These are phyloP conservation scores for Columba janthina DNA, from an alignment of 2,113 vertebrate species.

Conservation along the genomic window DNA sequence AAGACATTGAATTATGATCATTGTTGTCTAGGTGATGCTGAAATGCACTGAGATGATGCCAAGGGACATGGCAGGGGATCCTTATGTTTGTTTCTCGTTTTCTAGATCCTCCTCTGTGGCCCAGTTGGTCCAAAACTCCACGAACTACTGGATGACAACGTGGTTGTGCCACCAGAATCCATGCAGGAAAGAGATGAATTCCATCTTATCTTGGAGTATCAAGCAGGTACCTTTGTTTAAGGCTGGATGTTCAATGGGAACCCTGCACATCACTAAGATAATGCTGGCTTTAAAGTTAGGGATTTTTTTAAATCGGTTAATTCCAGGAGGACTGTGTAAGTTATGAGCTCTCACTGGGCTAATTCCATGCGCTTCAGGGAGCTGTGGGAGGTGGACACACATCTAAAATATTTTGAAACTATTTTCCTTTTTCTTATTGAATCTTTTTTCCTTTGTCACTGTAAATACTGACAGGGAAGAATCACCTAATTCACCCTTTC, in stretches of 20 bases:
- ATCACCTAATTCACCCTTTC: neutral
- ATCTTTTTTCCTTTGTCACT: neutral
- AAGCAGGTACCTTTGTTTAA: constrained; percentile 81
- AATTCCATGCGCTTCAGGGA: neutral
- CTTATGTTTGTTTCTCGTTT: neutral
- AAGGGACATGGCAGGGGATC: neutral
- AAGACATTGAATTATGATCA: neutral
- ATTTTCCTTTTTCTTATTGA: neutral
- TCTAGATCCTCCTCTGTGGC: constrained; percentile 92
- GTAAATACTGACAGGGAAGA: neutral
- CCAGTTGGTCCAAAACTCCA: constrained; percentile 96
- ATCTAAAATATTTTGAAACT: neutral
- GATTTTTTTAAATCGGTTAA: neutral
- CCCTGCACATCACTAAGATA: neutral
- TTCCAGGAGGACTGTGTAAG: neutral
- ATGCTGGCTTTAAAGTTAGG: neutral
- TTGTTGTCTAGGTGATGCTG: neutral
- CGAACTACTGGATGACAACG: constrained; percentile 90
- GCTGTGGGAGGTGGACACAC: neutral
- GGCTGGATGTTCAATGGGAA: neutral
- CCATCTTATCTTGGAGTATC: constrained; percentile 97
- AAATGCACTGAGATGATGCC: neutral
- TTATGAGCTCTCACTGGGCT: neutral
- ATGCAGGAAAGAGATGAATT: constrained; percentile 92
- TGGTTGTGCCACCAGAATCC: constrained; percentile 91